These are phyloP conservation scores for Brienomyrus brachyistius DNA, from an alignment of 2,113 vertebrate genomes.

Conservation along the genomic window DNA sequence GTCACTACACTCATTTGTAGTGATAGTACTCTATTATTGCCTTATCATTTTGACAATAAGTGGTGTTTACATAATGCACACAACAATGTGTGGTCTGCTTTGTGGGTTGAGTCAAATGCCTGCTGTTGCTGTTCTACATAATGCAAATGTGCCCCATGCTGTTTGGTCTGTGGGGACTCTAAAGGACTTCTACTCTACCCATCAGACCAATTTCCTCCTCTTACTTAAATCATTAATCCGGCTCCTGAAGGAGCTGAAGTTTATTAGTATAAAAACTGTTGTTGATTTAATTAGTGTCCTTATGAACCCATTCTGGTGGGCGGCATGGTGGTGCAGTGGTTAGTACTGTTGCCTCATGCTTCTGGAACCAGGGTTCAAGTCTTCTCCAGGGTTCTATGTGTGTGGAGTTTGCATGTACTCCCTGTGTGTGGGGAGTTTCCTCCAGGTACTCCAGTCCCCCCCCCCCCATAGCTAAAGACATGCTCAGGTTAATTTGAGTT, in stretches of 20 bases:
- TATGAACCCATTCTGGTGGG: not conserved
- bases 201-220: not conserved
- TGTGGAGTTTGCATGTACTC: not conserved
- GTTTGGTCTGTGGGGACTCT: not conserved
- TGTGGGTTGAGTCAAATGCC: not conserved
- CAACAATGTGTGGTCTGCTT: not conserved
- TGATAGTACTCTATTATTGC: not conserved
- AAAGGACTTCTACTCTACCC: not conserved
- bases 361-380: not conserved
- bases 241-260: not conserved
- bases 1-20: not conserved
- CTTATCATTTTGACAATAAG: not conserved
- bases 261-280: not conserved
- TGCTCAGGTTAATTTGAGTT: not conserved
- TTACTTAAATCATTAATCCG: not conserved
- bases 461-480: not conserved
- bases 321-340: not conserved
- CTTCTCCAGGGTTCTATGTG: not conserved
- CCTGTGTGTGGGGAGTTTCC: not conserved
- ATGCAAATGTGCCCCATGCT: not conserved
- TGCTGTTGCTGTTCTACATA: not conserved
- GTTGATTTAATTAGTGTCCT: not conserved
- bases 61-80: not conserved
- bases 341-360: not conserved
- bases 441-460: not conserved